A percentile compares a stretch with the other conserved stretches of the same genome.
These are phyloP conservation scores for Loripinus fragilis DNA, from an alignment of 2,888 invertebrate species.

Conservation along the genomic window DNA sequence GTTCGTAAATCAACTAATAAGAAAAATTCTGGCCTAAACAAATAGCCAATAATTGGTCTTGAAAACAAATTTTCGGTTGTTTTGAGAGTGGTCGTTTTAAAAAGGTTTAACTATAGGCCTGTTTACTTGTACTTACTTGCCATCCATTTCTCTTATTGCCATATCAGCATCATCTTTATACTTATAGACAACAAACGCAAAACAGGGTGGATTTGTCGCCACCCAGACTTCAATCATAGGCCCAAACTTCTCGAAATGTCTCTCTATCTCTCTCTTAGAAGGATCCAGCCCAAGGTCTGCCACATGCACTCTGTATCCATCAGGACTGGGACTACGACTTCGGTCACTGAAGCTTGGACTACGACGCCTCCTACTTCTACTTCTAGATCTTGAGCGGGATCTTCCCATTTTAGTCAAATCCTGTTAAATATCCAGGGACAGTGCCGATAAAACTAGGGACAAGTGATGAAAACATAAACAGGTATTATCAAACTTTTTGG, in stretches of 20 bases:
- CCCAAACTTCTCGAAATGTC: conserved; percentile 86
- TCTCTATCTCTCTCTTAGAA: conserved; percentile 85
- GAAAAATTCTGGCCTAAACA: no score
- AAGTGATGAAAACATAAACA: no score
- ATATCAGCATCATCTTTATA: conserved; percentile 87
- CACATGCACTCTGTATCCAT: conserved; percentile 84
- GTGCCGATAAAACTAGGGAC: no score
- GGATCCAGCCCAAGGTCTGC: conserved; percentile 86
- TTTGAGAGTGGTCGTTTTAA: no score
- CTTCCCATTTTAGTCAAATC: conserved; percentile 34
- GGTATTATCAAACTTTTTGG: no score
- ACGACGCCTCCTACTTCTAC: conserved; percentile 54
- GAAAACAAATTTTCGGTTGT: no score
- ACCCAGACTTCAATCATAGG: conserved; percentile 86
- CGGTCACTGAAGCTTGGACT: conserved; percentile 65
- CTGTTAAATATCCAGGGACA: no score
- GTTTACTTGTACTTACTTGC: conserved; percentile 87
- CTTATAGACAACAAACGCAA: conserved; percentile 87
- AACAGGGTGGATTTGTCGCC: conserved; percentile 86
- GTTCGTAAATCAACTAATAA: no score
- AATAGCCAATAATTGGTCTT: no score
- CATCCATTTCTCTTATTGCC: conserved; percentile 91
- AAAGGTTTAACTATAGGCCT: no score
- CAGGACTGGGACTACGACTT: conserved; percentile 59
- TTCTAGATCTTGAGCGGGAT: conserved; percentile 59